phyloP scores from a whole-genome alignment of 2,113 vertebrate genomes.

The Spea bombifrons region DNA sequence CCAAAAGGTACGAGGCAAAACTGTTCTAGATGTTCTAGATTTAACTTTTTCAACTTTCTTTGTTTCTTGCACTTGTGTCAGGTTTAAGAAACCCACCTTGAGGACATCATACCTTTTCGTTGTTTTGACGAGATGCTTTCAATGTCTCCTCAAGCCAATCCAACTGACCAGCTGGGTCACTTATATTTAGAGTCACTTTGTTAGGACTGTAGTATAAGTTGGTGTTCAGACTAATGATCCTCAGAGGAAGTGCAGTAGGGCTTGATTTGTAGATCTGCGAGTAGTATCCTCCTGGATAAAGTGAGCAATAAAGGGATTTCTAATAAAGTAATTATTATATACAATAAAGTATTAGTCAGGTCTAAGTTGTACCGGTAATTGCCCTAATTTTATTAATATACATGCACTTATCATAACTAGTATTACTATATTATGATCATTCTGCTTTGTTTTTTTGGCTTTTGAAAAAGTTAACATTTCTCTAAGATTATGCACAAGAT shows the following conservation, averaged over 20 bases:
- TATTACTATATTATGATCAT: too few relatives aligned
- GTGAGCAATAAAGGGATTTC: not conserved
- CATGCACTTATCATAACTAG: too few relatives aligned
- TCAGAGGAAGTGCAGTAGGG: constrained; percentile 57
- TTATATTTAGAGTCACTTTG: constrained; percentile 71
- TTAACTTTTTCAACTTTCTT: not conserved
- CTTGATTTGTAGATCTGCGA: constrained; percentile 74
- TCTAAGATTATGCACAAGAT: too few relatives aligned
- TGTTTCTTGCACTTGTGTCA: not conserved
- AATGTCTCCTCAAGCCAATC: constrained; percentile 73
- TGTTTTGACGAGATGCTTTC: constrained; percentile 64
- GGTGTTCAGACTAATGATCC: constrained; percentile 90
- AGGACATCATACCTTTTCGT: constrained; percentile 70
- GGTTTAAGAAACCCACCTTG: not conserved
- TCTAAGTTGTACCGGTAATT: too few relatives aligned
- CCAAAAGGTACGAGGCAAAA: too few relatives aligned
- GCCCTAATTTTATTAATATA: too few relatives aligned
- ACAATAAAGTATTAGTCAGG: too few relatives aligned
- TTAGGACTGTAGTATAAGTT: constrained; percentile 90
- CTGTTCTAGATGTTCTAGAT: too few relatives aligned
- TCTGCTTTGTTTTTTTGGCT: too few relatives aligned
- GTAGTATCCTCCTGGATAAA: constrained; percentile 84
- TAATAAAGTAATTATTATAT: too few relatives aligned
- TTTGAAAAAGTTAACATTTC: too few relatives aligned
- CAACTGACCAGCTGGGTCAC: constrained; percentile 81